phyloP scores from a whole-genome alignment of 2,797 vertebrate species.

The Pseudomugil gertrudae region DNA sequence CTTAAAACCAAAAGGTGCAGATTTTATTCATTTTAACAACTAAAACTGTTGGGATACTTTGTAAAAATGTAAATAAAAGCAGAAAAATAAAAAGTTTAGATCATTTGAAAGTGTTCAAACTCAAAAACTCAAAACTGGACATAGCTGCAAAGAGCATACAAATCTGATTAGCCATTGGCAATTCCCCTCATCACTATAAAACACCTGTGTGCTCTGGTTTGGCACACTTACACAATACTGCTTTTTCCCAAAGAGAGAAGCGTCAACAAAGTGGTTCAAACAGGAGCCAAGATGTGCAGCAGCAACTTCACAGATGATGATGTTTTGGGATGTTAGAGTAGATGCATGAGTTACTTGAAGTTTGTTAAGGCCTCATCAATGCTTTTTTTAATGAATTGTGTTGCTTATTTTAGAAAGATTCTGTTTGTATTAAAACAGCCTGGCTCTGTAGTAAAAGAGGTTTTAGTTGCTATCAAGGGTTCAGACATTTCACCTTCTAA shows the following conservation, averaged over 20 bases:
- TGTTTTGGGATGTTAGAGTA: background rate
- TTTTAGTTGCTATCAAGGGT: background rate
- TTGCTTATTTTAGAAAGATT: background rate
- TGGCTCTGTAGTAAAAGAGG: background rate
- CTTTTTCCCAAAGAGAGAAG: background rate
- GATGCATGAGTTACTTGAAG: background rate
- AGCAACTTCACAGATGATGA: background rate
- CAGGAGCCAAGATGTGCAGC: background rate
- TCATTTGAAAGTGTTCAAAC: background rate
- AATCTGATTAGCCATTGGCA: background rate
- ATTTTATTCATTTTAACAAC: slow-evolving; percentile 26
- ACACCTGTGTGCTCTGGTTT: background rate
- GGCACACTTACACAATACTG: background rate
- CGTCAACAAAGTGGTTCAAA: background rate
- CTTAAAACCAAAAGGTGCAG: slow-evolving; percentile 10
- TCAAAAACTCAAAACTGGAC: too few species aligned
- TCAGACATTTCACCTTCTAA: background rate
- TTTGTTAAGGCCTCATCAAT: too few species aligned
- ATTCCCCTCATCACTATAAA: background rate
- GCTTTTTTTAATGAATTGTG: background rate
- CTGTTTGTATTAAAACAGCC: background rate
- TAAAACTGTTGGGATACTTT: background rate
- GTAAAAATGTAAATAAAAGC: background rate
- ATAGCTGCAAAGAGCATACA: background rate
- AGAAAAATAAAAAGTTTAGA: background rate